Conservation (phyloP, 2,113 vertebrate genomes). For the Halichoeres trimaculatus region DNA sequence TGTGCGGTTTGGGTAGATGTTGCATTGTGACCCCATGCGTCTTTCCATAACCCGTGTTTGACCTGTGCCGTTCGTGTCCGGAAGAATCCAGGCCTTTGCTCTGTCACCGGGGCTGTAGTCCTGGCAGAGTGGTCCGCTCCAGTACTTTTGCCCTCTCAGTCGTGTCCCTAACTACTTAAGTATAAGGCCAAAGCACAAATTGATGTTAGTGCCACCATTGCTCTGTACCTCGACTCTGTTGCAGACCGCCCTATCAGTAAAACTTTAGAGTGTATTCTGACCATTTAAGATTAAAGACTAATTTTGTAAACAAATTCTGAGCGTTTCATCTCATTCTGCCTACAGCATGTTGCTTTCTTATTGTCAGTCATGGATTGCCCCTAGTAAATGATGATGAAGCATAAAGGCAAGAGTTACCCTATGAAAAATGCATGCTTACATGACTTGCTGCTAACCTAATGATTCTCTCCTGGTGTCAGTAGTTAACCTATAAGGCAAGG, state of each 20-base stretch:
- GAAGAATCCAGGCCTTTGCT: conserved; percentile 63
- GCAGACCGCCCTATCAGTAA: neutral
- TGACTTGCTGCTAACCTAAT: conserved; percentile 2
- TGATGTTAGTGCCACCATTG: conserved; percentile 51
- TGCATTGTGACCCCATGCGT: conserved; percentile 74
- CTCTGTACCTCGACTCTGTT: conserved; percentile 50
- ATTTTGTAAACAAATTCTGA: conserved; percentile 11
- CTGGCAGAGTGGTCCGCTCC: conserved; percentile 55
- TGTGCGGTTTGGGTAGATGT: conserved; percentile 82
- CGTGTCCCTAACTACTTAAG: conserved; percentile 32
- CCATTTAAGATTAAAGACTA: conserved; percentile 12
- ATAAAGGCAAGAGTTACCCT: conserved; percentile 2
- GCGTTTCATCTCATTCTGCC: conserved; percentile 28
- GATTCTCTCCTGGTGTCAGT: conserved; percentile 25
- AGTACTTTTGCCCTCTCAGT: conserved; percentile 54
- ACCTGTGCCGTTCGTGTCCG: conserved; percentile 71
- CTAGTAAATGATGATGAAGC: conserved; percentile 27
- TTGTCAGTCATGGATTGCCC: conserved; percentile 13
- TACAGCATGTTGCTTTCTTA: conserved; percentile 30
- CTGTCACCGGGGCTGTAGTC: conserved; percentile 25
- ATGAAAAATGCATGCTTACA: conserved; percentile 41
- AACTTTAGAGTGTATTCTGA: conserved; percentile 17
- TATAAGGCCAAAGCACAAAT: conserved; percentile 38
- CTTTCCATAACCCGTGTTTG: conserved; percentile 83
- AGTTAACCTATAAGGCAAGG: conserved; percentile 27